A percentile compares a stretch with the other conserved stretches of the same genome.
phyloP scores from a whole-genome alignment of 2,113 vertebrate genomes.

The Melanocharis versteri region DNA sequence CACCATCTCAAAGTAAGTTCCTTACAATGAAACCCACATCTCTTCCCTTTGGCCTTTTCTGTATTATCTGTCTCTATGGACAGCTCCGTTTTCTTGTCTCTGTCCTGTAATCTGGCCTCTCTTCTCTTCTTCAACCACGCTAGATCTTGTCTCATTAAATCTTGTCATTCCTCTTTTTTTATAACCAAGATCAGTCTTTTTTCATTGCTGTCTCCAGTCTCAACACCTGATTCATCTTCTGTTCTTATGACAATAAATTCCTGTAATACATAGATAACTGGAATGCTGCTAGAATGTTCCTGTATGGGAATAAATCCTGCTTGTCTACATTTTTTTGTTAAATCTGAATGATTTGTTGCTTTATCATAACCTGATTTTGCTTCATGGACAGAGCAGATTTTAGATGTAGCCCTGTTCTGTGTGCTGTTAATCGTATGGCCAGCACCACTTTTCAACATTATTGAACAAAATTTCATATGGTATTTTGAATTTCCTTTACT shows the following conservation, averaged over 20 bases:
- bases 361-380: background rate
- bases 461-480: background rate
- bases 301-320: background rate
- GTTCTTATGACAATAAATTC: background rate
- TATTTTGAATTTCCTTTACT: background rate
- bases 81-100: background rate
- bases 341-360: background rate
- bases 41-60: background rate
- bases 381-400: background rate
- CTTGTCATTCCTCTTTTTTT: background rate
- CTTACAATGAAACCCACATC: background rate
- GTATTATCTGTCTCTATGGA: background rate
- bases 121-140: background rate
- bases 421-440: background rate
- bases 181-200: background rate
- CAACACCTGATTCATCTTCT: background rate
- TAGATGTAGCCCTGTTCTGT: background rate
- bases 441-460: background rate
- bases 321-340: background rate
- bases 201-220: background rate
- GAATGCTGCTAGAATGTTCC: background rate
- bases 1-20: background rate
- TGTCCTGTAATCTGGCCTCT: background rate
- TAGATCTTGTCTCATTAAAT: background rate
- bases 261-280: background rate